Conservation (phyloP, 2,797 vertebrate species). For the Eremophila alpestris region DNA sequence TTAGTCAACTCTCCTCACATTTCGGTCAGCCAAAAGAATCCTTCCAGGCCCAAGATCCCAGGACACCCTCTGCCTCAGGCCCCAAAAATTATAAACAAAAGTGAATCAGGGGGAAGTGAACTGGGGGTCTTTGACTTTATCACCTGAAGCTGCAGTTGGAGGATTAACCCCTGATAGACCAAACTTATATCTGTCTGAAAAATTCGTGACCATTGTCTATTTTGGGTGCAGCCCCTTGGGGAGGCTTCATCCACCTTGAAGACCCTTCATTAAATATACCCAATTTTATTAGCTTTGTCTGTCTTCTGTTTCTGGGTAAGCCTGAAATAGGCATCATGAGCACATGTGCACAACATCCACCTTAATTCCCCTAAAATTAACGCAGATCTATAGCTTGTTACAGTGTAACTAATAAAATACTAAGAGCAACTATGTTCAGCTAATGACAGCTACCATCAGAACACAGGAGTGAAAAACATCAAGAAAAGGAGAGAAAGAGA, state of each 20-base stretch:
- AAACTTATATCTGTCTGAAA: background rate
- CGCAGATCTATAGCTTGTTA: background rate
- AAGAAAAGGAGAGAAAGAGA: background rate
- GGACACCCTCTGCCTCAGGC: background rate
- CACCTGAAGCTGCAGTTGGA: background rate
- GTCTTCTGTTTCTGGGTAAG: background rate
- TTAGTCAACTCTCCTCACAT: background rate
- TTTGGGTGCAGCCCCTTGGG: background rate
- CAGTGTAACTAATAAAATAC: background rate
- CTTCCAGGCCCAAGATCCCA: background rate
- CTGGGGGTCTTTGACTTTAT: too few species aligned
- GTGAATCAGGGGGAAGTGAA: background rate
- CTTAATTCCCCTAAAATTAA: background rate
- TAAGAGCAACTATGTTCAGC: background rate
- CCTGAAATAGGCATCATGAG: background rate
- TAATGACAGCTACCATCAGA: background rate
- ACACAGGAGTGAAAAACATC: background rate
- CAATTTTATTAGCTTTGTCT: background rate
- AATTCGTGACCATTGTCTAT: background rate
- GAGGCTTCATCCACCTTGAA: background rate
- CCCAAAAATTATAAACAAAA: background rate
- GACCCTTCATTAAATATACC: background rate
- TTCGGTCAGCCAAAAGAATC: background rate
- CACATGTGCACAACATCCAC: background rate
- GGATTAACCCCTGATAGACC: background rate